phyloP scores from a whole-genome alignment of 1,140 invertebrate genomes.

The Calosoma granatense region DNA sequence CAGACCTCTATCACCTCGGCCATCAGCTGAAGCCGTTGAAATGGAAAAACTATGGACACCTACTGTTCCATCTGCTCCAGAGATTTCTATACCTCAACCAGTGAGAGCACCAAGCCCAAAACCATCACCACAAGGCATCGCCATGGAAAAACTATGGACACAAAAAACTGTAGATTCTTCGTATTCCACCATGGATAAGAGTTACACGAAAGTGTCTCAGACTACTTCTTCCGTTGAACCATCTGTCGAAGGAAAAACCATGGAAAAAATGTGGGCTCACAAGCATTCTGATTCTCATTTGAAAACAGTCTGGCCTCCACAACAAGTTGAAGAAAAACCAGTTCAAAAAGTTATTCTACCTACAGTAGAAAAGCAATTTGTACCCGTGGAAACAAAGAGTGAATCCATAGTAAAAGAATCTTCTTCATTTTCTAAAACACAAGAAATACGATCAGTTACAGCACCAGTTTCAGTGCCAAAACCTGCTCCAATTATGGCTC shows the following conservation, averaged over 20 bases:
- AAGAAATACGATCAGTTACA: neutral
- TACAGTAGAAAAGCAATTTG: constrained; percentile 27
- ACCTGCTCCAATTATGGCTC: neutral
- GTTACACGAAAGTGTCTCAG: constrained; percentile 17
- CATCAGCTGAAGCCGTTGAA: constrained; percentile 46
- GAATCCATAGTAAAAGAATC: constrained; percentile 13
- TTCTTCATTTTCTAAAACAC: neutral
- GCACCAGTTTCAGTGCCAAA: neutral
- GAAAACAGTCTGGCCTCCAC: constrained; percentile 43
- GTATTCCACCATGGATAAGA: constrained; percentile 20
- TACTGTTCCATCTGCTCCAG: constrained; percentile 23
- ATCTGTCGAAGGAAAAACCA: constrained; percentile 41
- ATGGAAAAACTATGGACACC: constrained; percentile 53
- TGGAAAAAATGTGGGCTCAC: constrained; percentile 53
- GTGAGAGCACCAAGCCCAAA: constrained; percentile 21
- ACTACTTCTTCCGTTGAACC: constrained; percentile 26
- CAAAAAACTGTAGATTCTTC: constrained; percentile 23
- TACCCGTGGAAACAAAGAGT: constrained; percentile 22
- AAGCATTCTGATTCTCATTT: constrained; percentile 35
- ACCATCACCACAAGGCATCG: constrained; percentile 46
- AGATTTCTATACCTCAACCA: constrained; percentile 17
- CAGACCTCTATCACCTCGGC: constrained; percentile 30
- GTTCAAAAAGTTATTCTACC: constrained; percentile 23
- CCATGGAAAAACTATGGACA: constrained; percentile 54
- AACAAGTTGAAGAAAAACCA: constrained; percentile 26